phyloP scores from a whole-genome alignment of 2,113 vertebrate species.

The Pituophis catenifer region DNA sequence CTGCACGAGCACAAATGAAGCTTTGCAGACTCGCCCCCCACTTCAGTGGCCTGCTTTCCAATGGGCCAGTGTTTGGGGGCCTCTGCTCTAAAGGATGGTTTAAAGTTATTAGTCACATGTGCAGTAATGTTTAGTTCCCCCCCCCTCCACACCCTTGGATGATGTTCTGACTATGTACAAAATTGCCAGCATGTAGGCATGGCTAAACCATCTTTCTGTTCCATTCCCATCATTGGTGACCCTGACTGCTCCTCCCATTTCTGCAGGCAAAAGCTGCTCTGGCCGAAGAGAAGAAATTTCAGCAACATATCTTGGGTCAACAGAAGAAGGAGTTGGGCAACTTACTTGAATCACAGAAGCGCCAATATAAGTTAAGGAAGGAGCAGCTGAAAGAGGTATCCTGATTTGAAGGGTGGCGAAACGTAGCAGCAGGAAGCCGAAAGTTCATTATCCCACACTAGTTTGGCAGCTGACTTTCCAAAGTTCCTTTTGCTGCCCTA shows the following conservation, averaged over 20 bases:
- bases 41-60: background rate
- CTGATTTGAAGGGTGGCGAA: background rate
- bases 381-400: slow-evolving; percentile 90
- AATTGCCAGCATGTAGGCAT: background rate
- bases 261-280: slow-evolving; percentile 74
- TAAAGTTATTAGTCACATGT: background rate
- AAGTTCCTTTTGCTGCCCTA: background rate
- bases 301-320: slow-evolving; percentile 88
- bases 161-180: background rate
- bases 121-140: background rate
- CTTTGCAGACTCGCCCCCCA: background rate
- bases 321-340: slow-evolving; percentile 88
- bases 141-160: background rate
- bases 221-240: background rate
- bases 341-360: slow-evolving; percentile 84
- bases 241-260: background rate
- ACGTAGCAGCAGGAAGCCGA: background rate
- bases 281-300: slow-evolving; percentile 89
- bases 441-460: background rate
- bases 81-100: background rate
- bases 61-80: background rate
- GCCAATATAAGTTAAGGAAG: slow-evolving; percentile 88
- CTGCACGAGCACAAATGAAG: background rate
- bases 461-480: background rate
- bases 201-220: background rate